Base-by-base conservation (phyloP, 2,113 vertebrate species). In the Pterocles orientalis region DNA sequence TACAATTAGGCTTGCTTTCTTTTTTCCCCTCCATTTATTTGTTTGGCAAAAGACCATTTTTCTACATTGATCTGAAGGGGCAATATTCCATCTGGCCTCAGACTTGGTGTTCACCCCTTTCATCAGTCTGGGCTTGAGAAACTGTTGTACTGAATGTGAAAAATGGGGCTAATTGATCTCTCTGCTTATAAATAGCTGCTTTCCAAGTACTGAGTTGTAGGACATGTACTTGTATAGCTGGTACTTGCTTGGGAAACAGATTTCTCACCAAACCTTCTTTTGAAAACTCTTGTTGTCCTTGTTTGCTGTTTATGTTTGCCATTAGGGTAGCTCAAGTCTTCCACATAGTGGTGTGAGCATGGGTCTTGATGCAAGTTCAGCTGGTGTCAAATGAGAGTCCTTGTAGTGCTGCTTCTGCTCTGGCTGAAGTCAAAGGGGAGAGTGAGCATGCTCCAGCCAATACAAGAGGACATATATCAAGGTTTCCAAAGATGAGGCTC, bases 131-230 rank as follows among this genome's bases (percentile, higher is more conserved):
- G 65, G 57, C 75, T 96, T 93, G 82, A 92, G 88, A 96, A 97
- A 94, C 58, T 90, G 45, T 89, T 94, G 90, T 71, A 79, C 65
- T 96, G 77, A 95, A 94, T 77, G 81, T 43, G 86, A 97, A 97
- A 95, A 87, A 88, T 75, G 72, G 95, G 53, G 57, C 61, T 90
- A 92, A 86, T 92, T 75, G 60, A 31, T 91, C 29, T 96, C 53
- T 92, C 31, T 91, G 45, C 88, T 97, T 97, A 97, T 97, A 98
- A 97, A 97, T 95, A 98, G 86, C 66, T 69, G 25, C 51, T 92
- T 96, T 96, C 78, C 82, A 96, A 95, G 95, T 62, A 70, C 58
- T 85, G 71, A 62, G 84, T 85, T 87, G 54, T 77, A 86, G 69
- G 82, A 85, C 62, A 33, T 86, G 69, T 90, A 94, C 68, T 91